Evolutionary conservation across 2,797 vertebrate species (phyloP), one percentile per base, ranked within the genome.

Genomic region (Eleutherodactylus coqui): DNA sequence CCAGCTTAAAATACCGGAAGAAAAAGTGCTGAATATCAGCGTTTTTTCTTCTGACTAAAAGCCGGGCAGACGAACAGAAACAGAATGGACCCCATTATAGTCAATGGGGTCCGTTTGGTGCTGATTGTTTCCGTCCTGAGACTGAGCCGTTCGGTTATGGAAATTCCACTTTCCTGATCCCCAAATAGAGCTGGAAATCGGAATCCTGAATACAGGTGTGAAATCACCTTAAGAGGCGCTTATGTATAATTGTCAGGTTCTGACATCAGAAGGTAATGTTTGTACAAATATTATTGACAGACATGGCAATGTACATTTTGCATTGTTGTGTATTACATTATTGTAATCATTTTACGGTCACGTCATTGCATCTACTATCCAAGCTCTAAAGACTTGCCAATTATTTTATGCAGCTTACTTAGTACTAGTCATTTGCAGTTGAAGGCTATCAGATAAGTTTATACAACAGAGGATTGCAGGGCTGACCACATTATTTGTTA

Each of bases 401-500:
- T 69, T 41, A 41, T 43, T 41, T 19, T 10, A 70, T 70, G 67
- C 67, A 11, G 34, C 21, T 70, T 41, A 43, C 21, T 70, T 70
- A 4, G 55, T 17, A 16, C 27, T 64, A 64, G 78, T 43, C 43
- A 62, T 79, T 38, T 79, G 27, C 38, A 29, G 51, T 17, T 43
- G 58, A 79, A 41, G 41, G 53, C 78, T 58, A 79, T 47, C 78
- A 64, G 41, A 64, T 70, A 70, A 41, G 21, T 70, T 79, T 34
- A 62, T 79, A 47, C 78, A 43, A n/a, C 43, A 41, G 24, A 79
- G 78, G 38, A 41, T 47, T 64, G 36, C 11, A 64, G 16, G 36
- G 58, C n/a, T 79, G 76, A 64, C 78, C 78, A 41, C 58, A 29
- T 47, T 62, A 79, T 79, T 79, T 79, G 58, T 79, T 79, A 64